These are phyloP conservation scores for Hyalella azteca DNA, from an alignment of 2,888 invertebrate genomes.

Conservation along the genomic window DNA sequence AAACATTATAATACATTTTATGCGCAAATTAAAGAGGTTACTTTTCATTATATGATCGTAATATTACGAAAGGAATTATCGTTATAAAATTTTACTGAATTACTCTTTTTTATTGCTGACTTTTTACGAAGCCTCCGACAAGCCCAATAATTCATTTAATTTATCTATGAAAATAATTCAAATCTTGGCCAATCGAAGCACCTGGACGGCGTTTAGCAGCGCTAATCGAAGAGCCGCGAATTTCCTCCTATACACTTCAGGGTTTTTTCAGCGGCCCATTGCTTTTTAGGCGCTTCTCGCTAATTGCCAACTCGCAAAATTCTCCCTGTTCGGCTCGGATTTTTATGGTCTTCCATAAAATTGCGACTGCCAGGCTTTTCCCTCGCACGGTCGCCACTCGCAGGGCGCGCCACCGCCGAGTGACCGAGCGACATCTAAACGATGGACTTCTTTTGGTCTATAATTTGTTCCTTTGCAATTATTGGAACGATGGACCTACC, in stretches of 20 bases:
- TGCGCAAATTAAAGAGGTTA: no score
- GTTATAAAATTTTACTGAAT: no score
- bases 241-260: slow-evolving; percentile 20
- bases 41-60: no score
- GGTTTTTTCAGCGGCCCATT: neutral
- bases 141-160: no score
- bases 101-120: no score
- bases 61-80: no score
- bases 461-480: no score
- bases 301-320: slow-evolving; percentile 33
- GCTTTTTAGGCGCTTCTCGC: slow-evolving; percentile 33
- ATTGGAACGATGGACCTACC: neutral
- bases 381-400: neutral
- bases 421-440: neutral
- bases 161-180: no score
- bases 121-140: no score
- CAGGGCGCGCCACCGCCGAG: neutral
- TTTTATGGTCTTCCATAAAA: slow-evolving; percentile 31
- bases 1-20: no score
- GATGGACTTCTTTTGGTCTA: neutral
- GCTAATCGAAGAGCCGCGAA: slow-evolving; percentile 26
- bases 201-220: neutral
- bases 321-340: slow-evolving; percentile 24
- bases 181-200: no score
- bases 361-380: slow-evolving; percentile 27